A percentile compares a stretch with the other conserved stretches of the same genome.
Conservation (phyloP, 2,797 vertebrate species). For the Sparus aurata region DNA sequence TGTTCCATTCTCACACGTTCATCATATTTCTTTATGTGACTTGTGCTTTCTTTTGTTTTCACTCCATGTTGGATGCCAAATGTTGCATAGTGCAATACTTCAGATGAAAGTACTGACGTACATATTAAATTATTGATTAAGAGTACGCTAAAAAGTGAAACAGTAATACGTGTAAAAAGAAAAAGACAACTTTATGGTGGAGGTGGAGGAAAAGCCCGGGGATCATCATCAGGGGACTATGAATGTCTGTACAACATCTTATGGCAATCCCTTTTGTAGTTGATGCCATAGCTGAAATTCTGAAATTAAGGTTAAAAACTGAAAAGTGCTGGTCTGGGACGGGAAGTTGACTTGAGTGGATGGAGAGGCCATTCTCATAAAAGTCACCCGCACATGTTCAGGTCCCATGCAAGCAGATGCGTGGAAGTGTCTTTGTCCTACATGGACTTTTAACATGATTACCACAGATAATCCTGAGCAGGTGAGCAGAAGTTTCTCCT, state of each 20-base stretch:
- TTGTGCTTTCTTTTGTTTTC: too few relatives aligned
- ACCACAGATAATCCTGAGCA: constrained; percentile 69
- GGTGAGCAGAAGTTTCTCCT: constrained; percentile 53
- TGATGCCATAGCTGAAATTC: not conserved
- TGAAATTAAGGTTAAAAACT: constrained; percentile 19
- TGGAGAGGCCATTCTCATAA: constrained; percentile 52
- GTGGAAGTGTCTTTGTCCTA: constrained; percentile 51
- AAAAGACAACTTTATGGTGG: too few relatives aligned
- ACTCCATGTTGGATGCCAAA: too few relatives aligned
- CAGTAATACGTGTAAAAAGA: too few relatives aligned
- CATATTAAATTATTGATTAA: too few relatives aligned
- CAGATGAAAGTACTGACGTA: too few relatives aligned
- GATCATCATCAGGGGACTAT: not conserved
- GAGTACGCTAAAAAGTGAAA: too few relatives aligned
- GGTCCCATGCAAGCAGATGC: constrained; percentile 67
- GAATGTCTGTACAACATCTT: not conserved
- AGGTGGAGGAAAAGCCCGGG: too few relatives aligned
- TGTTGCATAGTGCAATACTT: too few relatives aligned
- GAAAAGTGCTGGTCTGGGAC: constrained; percentile 8
- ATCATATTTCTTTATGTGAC: too few relatives aligned
- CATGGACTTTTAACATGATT: constrained; percentile 47
- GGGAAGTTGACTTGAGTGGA: constrained; percentile 32
- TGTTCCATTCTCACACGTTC: too few relatives aligned
- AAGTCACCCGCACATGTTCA: constrained; percentile 46
- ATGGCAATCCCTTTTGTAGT: not conserved